phyloP scores from a whole-genome alignment of 2,888 invertebrate genomes.

The Troides aeacus region DNA sequence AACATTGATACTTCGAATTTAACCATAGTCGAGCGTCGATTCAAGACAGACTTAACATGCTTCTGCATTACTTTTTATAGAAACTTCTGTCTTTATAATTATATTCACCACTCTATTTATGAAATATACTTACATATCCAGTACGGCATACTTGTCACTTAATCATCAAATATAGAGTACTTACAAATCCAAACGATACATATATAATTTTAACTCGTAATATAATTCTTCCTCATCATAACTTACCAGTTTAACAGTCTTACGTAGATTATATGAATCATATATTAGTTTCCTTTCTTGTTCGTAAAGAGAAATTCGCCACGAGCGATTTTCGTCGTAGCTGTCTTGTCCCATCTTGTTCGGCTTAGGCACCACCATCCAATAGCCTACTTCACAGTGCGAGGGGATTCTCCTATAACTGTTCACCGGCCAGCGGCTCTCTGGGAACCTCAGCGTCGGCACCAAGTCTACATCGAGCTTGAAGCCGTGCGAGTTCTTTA shows the following conservation, averaged over 20 bases:
- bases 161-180: no score
- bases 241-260: slow-evolving; percentile 66
- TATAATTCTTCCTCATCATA: no score
- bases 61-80: no score
- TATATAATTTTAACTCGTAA: no score
- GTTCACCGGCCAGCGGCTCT: slow-evolving; percentile 61
- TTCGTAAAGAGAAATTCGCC: slow-evolving; percentile 77
- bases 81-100: no score
- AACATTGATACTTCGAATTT: no score
- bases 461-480: slow-evolving; percentile 76
- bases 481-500: slow-evolving; percentile 50
- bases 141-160: no score
- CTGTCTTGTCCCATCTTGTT: slow-evolving; percentile 43
- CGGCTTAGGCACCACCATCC: slow-evolving; percentile 75
- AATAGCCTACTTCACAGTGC: slow-evolving; percentile 50
- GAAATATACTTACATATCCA: no score
- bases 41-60: no score
- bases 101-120: no score
- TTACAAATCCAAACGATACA: no score
- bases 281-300: slow-evolving; percentile 73
- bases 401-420: slow-evolving; percentile 45
- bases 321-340: slow-evolving; percentile 53
- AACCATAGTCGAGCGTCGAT: no score
- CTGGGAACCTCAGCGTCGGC: slow-evolving; percentile 72
- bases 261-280: slow-evolving; percentile 57